Base-by-base conservation (phyloP, 2,888 invertebrate species). In the Heliconius cydno region DNA sequence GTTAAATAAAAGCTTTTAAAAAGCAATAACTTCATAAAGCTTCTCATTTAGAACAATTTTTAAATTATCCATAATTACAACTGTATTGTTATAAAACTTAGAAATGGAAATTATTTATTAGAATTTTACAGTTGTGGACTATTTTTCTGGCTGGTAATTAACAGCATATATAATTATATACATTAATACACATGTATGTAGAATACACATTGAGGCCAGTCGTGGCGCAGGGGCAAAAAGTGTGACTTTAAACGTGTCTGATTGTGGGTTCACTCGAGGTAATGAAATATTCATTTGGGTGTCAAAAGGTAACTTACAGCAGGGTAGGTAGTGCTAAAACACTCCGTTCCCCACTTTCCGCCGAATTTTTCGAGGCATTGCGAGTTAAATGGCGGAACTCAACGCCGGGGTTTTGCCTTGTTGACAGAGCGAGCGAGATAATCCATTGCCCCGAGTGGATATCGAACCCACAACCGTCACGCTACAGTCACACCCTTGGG, bases 11-110 rank as follows among this genome's bases (percentile, higher is more conserved):
- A n/a, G n/a, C n/a, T n/a, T n/a, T n/a, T n/a, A n/a, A 46, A 7
- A 34, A 34, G 5, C 46, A 46, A 46, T 46, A 46, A 7, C 52
- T 52, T 52, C 52, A 15, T 52, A 52, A 52, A 52, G 2, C 19
- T 10, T 34, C 1, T 34, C 0, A 34, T 34, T 22, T 22, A 19
- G 9, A 10, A 10, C 30, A 34, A 3, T 71, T 28, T 72, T 57
- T 13, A 12, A 72, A 72, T 57, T 19, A 57, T 52, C 72, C n/a
- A 72, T 22, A 72, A 57, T 57, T 52, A 30, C 52, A 52, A 52
- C 22, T 71, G 46, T 28, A 41, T 5, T 19, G 30, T 52, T 13
- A 28, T 52, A 46, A 13, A 46, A 19, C 46, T 28, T 71, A 38
- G 13, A 28, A 71, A 46, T 19, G 70, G 7, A 46, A 46, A 46